phyloP scores from a whole-genome alignment of 2,797 vertebrate genomes.

The Melanotaenia pygmaea region DNA sequence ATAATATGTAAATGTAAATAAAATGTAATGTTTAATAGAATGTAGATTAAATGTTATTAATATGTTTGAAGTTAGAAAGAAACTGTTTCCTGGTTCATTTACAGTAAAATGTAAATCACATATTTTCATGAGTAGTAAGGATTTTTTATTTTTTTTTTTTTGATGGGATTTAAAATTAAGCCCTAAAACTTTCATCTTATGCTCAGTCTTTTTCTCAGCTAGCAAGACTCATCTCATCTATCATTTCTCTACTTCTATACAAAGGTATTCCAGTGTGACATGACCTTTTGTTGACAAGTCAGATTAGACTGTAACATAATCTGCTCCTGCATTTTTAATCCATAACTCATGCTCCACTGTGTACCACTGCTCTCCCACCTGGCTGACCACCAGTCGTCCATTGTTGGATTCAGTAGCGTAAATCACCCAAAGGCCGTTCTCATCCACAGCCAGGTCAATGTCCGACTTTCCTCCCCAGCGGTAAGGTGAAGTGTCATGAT shows the following conservation, averaged over 20 bases:
- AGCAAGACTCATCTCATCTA: slow-evolving; percentile 46
- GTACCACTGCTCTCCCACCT: slow-evolving; percentile 82
- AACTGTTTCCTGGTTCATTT: background rate
- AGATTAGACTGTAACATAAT: slow-evolving; percentile 66
- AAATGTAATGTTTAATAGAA: background rate
- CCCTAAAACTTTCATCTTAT: slow-evolving; percentile 35
- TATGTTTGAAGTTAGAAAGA: slow-evolving; percentile 10
- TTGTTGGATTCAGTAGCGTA: slow-evolving; percentile 95
- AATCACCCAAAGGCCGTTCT: slow-evolving; percentile 95
- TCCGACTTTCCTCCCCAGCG: slow-evolving; percentile 97
- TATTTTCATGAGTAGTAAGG: slow-evolving; percentile 33
- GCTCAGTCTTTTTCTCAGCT: slow-evolving; percentile 24
- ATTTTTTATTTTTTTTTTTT: slow-evolving; percentile 36
- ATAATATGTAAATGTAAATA: too few relatives aligned
- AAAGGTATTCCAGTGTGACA: slow-evolving; percentile 44
- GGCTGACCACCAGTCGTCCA: slow-evolving; percentile 92
- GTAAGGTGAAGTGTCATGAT: slow-evolving; percentile 95
- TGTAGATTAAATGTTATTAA: slow-evolving; percentile 5
- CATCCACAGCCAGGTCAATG: slow-evolving; percentile 94
- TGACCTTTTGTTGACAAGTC: slow-evolving; percentile 47
- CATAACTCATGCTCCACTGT: slow-evolving; percentile 45
- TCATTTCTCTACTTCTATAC: slow-evolving; percentile 38
- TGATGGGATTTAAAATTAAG: slow-evolving; percentile 40
- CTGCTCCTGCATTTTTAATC: slow-evolving; percentile 58
- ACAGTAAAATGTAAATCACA: slow-evolving; percentile 34